Evolutionary conservation across 1,140 invertebrate species (phyloP), one percentile per base, ranked within the genome.

Genomic region (Laupala kohalensis): DNA sequence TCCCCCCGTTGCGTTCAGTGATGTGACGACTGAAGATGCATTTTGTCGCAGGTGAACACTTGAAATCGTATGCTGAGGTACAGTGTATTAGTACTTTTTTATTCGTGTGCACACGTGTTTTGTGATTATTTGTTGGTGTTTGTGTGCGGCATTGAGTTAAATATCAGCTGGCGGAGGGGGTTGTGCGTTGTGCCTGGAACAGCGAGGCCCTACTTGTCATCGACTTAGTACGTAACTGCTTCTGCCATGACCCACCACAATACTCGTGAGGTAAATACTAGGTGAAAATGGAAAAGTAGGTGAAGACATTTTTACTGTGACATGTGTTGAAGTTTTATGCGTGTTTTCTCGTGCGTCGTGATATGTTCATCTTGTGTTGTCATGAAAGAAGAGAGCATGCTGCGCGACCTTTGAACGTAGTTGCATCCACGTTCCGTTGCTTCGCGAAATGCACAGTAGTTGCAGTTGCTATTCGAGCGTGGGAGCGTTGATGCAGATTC

Each of bases 201-300:
- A 72, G 70, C 73, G 64, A 6, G 68, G 73, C 64, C 64, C 72
- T 73, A 71, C 73, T 71, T 71, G 73, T 73, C 73, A 71, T 72
- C 73, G 67, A 67, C 26, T 25, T 26, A 63, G 73, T 74, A 69
- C 67, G 67, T 70, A 69, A 72, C 70, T 72, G 67, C 72, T 71
- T 37, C 66, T 70, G 64, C 72, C 72, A 67, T 73, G 72, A 73
- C 72, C 72, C 72, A 73, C 69, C 72, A 64, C 72, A 70, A 73
- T 70, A 67, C 63, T 70, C 72, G 72, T 67, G 69, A 73, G 72
- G 72, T 71, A 73, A 73, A 73, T 73, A 73, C 72, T 67, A 70
- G 68, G 72, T 65, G 72, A 70, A 70, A 72, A 70, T 67, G 62
- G 69, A 71, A 67, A 67, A 68, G 69, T 67, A 73, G 72, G 72